Evolutionary conservation across 2,113 vertebrate genomes (phyloP).

Genomic region (Sarotherodon lohbergeri): DNA sequence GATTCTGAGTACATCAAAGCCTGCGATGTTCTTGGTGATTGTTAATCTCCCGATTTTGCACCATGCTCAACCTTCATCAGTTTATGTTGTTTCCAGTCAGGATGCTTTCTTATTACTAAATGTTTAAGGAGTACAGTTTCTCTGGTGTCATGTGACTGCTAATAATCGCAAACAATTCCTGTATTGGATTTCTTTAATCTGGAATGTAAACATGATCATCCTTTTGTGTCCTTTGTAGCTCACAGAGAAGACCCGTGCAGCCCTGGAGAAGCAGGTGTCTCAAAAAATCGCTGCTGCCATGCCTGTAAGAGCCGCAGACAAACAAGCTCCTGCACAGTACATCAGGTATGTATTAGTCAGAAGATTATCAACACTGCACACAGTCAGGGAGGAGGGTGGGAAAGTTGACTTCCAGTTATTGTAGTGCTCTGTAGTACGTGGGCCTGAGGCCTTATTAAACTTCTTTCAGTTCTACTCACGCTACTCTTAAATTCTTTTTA

Average conservation of each 20-base stretch:
- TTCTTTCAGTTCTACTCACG: rapidly evolving
- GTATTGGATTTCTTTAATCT: neutral
- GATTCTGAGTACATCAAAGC: neutral
- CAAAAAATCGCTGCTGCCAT: conserved; percentile 99
- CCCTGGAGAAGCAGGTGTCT: conserved; percentile 91
- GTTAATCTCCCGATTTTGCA: neutral
- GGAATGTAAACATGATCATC: neutral
- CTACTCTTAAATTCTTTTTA: neutral
- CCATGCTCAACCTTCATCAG: neutral
- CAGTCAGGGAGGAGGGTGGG: neutral
- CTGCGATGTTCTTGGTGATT: neutral
- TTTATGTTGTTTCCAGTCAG: neutral
- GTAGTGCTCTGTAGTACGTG: rapidly evolving
- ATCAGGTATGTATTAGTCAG: conserved; percentile 77
- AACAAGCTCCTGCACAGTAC: conserved; percentile 94
- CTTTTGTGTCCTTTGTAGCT: conserved; percentile 72
- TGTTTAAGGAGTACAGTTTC: neutral
- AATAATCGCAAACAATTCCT: neutral
- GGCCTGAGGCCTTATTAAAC: neutral
- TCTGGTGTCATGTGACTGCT: neutral
- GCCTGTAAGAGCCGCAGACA: conserved; percentile 97
- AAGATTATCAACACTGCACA: neutral
- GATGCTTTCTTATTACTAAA: neutral
- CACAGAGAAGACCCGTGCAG: conserved; percentile 92
- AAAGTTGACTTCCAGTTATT: neutral